These are phyloP conservation scores for Ochropacha duplaris DNA, from an alignment of 2,888 invertebrate genomes.

Conservation along the genomic window DNA sequence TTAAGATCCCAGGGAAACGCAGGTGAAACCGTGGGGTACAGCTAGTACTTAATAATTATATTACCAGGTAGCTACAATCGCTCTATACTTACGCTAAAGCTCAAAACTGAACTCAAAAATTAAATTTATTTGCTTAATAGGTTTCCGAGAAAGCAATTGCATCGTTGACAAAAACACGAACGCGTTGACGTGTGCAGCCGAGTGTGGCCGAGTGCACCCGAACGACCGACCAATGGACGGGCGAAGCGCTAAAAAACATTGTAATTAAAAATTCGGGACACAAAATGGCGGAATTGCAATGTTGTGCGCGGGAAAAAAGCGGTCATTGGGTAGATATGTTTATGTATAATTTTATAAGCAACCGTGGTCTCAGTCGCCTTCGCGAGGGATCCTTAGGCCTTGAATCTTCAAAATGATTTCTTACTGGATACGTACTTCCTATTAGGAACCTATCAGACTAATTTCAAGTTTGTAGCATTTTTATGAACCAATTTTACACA, in stretches of 20 bases:
- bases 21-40: no score
- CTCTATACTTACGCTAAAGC: background rate
- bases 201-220: background rate
- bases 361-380: no score
- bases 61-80: background rate
- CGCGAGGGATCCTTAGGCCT: no score
- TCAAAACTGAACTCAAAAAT: constrained; percentile 23
- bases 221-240: constrained; percentile 26
- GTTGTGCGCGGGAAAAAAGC: background rate
- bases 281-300: constrained; percentile 26
- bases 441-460: no score
- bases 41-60: background rate
- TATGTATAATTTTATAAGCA: no score
- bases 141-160: constrained; percentile 21
- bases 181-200: constrained; percentile 13
- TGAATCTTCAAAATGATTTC: no score
- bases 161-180: constrained; percentile 17
- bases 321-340: background rate
- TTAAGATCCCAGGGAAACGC: no score
- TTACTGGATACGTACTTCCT: no score
- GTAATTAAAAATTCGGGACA: constrained; percentile 36
- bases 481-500: no score
- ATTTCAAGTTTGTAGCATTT: no score
- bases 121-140: constrained; percentile 28
- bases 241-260: constrained; percentile 25